phyloP scores from a whole-genome alignment of 2,888 invertebrate genomes.

The Temnothorax ravouxi region DNA sequence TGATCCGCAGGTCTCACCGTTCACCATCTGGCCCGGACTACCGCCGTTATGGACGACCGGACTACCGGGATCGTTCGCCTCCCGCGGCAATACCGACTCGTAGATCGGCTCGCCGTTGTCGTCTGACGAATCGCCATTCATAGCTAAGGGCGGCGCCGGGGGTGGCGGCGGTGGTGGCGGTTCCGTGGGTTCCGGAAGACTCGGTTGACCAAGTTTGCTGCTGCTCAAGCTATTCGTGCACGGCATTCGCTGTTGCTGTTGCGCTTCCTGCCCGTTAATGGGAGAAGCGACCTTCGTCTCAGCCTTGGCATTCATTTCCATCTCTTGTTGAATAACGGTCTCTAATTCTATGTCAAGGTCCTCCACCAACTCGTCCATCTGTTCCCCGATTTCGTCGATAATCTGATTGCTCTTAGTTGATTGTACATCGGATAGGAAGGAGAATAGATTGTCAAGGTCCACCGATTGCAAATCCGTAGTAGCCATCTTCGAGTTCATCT shows the following conservation, averaged over 20 bases:
- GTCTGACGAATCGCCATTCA: slow-evolving; percentile 77
- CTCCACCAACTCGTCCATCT: slow-evolving; percentile 94
- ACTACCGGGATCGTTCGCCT: slow-evolving; percentile 85
- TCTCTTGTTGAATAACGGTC: slow-evolving; percentile 89
- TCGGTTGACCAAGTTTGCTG: slow-evolving; percentile 87
- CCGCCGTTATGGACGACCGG: slow-evolving; percentile 80
- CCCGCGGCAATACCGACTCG: slow-evolving; percentile 93
- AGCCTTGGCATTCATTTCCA: slow-evolving; percentile 83
- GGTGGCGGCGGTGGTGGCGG: slow-evolving; percentile 91
- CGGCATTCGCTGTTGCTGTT: slow-evolving; percentile 72
- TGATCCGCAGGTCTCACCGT: slow-evolving; percentile 79
- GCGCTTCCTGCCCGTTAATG: slow-evolving; percentile 70
- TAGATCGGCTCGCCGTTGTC: slow-evolving; percentile 92
- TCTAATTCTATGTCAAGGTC: slow-evolving; percentile 93
- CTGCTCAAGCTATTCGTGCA: slow-evolving; percentile 72
- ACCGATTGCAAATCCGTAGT: slow-evolving; percentile 90
- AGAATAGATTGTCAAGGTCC: slow-evolving; percentile 95
- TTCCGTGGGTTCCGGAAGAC: slow-evolving; percentile 92
- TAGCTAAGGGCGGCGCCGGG: slow-evolving; percentile 86
- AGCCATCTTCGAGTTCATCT: slow-evolving; percentile 89
- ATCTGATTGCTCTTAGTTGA: slow-evolving; percentile 89
- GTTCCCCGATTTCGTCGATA: slow-evolving; percentile 94
- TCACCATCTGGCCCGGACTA: slow-evolving; percentile 74
- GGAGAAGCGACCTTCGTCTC: slow-evolving; percentile 76
- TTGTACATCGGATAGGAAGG: slow-evolving; percentile 94